phyloP scores from a whole-genome alignment of 2,113 vertebrate species.

The Heloderma charlesbogerti region DNA sequence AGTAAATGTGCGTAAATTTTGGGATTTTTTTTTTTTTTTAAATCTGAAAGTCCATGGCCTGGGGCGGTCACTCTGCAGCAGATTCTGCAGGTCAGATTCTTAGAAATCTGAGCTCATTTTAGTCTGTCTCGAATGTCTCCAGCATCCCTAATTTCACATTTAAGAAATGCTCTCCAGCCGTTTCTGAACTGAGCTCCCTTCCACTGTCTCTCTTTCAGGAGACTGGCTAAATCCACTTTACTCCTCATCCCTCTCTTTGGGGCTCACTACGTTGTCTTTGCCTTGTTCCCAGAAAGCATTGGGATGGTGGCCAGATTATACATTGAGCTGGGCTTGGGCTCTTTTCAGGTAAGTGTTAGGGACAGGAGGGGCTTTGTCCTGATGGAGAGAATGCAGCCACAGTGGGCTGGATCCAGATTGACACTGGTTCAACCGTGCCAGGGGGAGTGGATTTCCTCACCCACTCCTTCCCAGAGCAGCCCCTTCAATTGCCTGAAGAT shows the following conservation, averaged over 20 bases:
- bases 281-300: conserved; percentile 72
- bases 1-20: no score
- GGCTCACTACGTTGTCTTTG: conserved; percentile 75
- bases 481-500: no score
- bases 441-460: no score
- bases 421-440: no score
- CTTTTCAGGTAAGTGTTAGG: conserved; percentile 67
- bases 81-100: no score
- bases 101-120: no score
- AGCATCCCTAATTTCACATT: neutral
- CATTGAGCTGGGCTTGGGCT: conserved; percentile 74
- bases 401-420: no score
- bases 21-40: no score
- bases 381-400: neutral
- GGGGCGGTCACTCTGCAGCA: no score
- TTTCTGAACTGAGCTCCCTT: neutral
- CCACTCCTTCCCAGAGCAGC: no score
- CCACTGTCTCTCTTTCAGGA: conserved; percentile 53
- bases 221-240: conserved; percentile 74
- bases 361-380: neutral
- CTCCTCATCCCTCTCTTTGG: conserved; percentile 77
- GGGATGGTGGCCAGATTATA: conserved; percentile 71
- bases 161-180: fast-evolving
- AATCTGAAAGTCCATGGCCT: no score
- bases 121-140: no score